These are phyloP conservation scores for Arctia plantaginis DNA, from an alignment of 2,888 invertebrate species.

Conservation along the genomic window DNA sequence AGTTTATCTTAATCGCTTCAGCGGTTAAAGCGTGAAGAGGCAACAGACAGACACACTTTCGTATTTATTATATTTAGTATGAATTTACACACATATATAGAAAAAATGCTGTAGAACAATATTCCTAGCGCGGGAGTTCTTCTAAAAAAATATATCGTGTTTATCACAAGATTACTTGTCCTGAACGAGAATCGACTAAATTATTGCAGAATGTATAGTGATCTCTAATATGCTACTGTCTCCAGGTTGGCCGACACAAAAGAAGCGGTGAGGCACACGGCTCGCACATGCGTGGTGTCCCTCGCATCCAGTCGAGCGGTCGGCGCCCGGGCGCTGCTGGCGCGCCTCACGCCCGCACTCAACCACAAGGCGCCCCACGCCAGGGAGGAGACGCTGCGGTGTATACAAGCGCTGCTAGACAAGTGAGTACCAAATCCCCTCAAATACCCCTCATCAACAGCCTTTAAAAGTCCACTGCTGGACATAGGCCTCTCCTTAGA, in stretches of 20 bases:
- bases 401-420: conserved; percentile 93
- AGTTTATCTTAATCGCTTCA: too few relatives aligned
- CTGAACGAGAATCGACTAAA: too few relatives aligned
- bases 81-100: too few relatives aligned
- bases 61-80: too few relatives aligned
- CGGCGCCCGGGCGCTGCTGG: conserved; percentile 72
- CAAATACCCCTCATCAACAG: too few relatives aligned
- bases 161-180: not conserved
- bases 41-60: too few relatives aligned
- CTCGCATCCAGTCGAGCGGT: conserved; percentile 70
- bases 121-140: too few relatives aligned
- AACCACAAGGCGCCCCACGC: conserved; percentile 97
- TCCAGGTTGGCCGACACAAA: conserved; percentile 81
- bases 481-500: too few relatives aligned
- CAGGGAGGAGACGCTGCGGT: conserved; percentile 94
- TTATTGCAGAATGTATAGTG: not conserved
- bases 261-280: conserved; percentile 76
- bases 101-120: too few relatives aligned
- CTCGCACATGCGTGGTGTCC: conserved; percentile 71
- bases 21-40: too few relatives aligned
- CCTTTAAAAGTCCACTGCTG: too few relatives aligned
- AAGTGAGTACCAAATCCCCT: conserved; percentile 89
- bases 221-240: not conserved
- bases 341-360: conserved; percentile 85
- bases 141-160: too few relatives aligned